Base-by-base conservation (phyloP, 2,113 vertebrate genomes). In the Nyctibius bracteatus region DNA sequence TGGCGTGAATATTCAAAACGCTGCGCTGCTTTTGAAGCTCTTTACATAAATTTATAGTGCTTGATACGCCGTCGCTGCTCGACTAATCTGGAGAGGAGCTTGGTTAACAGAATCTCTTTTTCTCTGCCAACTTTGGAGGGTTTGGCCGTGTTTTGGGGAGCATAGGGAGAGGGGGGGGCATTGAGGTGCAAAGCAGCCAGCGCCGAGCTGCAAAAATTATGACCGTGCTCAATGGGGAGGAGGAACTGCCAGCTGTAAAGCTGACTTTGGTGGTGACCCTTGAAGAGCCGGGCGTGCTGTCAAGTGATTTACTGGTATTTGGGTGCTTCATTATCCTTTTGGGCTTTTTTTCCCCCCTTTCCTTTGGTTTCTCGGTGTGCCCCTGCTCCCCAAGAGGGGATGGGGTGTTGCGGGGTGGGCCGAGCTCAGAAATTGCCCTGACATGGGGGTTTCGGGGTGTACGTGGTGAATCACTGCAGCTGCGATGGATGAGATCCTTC, bases 1-100 rank as follows among this genome's bases (percentile, higher is more conserved):
- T 41, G 92, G 59, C 20, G 94, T 97, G 92, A 97, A 97, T 96
- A 96, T 97, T 96, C 94, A 95, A 59, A 86, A 18, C 19, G 0
- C 57, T 21, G 54, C 4, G 21, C 57, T 58, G 52, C 68, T 92
- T 95, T 96, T 44, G 66, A 84, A 65, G 59, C 72, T 25, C 65
- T 85, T 94, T 67, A 59, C 88, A 75, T 96, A 71, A 72, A 95
- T 95, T 77, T 86, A 19, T 92, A 18, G 80, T 1, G 35, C 44
- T 96, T 94, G 88, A 15, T 82, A 17, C 3, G 35, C 71, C 88
- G 23, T 66, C 8, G 6, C 35, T 47, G 59, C 68, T 82, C 43
- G 7, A 86, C 93, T 94, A 8, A 78, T 65, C 67, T 52, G 82
- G 85, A 90, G 78, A 1, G 39, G 43, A 33, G 79, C 72, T 81